Percentiles rank a stretch among this genome's conserved stretches.
phyloP scores from a whole-genome alignment of 1,140 invertebrate genomes.

The Diorhabda sublineata region DNA sequence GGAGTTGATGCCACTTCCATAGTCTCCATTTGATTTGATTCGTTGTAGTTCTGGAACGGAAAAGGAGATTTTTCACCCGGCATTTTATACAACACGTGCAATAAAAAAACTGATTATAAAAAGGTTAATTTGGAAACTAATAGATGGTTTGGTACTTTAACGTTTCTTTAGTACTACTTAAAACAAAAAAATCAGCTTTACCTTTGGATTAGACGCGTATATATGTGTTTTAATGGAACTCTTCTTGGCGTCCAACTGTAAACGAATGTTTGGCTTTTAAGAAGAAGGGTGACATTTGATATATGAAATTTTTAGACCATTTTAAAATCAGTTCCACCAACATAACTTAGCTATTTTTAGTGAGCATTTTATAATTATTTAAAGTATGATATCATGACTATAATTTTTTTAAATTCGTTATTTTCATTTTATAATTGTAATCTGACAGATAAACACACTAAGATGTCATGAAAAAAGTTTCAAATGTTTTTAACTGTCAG shows the following conservation, averaged over 20 bases:
- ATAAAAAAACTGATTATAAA: neutral
- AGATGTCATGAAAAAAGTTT: too few relatives aligned
- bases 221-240: neutral
- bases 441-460: too few relatives aligned
- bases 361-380: too few relatives aligned
- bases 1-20: slow-evolving; percentile 28
- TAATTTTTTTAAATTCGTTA: too few relatives aligned
- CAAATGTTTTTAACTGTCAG: too few relatives aligned
- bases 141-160: neutral
- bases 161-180: neutral
- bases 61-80: slow-evolving; percentile 13
- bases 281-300: neutral
- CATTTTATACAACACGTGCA: slow-evolving; percentile 15
- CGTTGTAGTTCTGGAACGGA: slow-evolving; percentile 14
- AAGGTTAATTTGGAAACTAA: too few relatives aligned
- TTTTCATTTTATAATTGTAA: too few relatives aligned
- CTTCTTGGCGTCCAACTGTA: slow-evolving; percentile 11
- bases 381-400: too few relatives aligned
- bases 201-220: neutral
- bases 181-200: slow-evolving; percentile 1
- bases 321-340: too few relatives aligned
- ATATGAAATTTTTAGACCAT: neutral
- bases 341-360: too few relatives aligned
- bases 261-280: slow-evolving; percentile 11
- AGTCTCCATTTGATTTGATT: slow-evolving; percentile 24